Evolutionary conservation across 2,113 vertebrate genomes (phyloP).

Genomic region (Micromys minutus): DNA sequence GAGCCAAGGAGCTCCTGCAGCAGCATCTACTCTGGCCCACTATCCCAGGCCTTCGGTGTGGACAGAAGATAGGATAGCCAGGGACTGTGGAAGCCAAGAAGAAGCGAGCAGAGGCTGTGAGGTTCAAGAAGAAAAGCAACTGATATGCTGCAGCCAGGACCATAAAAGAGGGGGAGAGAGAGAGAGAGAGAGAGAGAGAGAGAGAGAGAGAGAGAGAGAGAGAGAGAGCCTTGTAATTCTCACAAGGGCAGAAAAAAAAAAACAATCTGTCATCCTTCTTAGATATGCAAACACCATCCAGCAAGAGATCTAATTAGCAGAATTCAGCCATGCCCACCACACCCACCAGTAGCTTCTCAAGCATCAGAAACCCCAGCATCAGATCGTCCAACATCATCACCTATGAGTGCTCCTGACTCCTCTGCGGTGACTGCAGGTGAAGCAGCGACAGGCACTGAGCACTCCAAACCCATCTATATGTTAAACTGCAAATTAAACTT

Average conservation of each 20-base stretch:
- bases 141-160: not conserved
- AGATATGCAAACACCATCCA: not conserved
- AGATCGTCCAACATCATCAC: not conserved
- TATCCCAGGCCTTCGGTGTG: not conserved
- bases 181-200: not conserved
- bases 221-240: not conserved
- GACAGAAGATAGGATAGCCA: not conserved
- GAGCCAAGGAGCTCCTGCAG: not conserved
- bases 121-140: not conserved
- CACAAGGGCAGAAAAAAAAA: not conserved
- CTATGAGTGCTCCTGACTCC: not conserved
- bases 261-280: not conserved
- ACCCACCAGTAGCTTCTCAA: conserved; percentile 24
- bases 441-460: not conserved
- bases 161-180: no score
- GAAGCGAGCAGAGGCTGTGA: not conserved
- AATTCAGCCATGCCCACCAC: not conserved
- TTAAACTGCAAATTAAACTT: conserved; percentile 37
- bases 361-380: conserved; percentile 1
- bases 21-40: not conserved
- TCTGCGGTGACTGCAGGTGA: conserved; percentile 10
- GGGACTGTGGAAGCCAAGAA: not conserved
- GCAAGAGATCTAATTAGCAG: rapidly evolving
- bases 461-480: not conserved
- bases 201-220: no score